Evolutionary conservation across 2,888 invertebrate genomes (phyloP).

Genomic region (Nephrotoma guestfalica): DNA sequence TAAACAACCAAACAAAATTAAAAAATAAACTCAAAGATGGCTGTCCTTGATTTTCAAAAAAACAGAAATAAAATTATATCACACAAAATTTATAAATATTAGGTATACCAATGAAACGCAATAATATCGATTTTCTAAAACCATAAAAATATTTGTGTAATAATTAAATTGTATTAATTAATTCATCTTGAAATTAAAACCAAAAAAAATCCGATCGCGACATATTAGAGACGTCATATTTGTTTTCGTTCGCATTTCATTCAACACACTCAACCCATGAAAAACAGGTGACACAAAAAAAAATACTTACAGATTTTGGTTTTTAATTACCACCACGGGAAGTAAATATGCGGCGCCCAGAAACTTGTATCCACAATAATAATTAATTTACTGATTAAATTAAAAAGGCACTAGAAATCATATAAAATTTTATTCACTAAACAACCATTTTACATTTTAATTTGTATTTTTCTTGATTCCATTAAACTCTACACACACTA

Average conservation of each 20-base stretch:
- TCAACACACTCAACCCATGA: not conserved
- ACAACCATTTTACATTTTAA: not conserved
- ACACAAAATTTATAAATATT: not conserved
- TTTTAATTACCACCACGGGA: not conserved
- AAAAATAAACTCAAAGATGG: not conserved
- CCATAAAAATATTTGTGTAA: not conserved
- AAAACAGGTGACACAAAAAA: not conserved
- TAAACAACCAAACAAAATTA: not conserved
- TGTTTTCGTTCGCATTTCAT: not conserved
- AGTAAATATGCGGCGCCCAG: not conserved
- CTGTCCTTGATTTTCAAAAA: slow-evolving; percentile 3
- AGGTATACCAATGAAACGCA: not conserved
- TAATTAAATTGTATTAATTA: not conserved
- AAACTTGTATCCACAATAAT: not conserved
- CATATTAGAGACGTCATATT: not conserved
- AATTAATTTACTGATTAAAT: not conserved
- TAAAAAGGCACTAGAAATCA: not conserved
- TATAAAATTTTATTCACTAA: not conserved
- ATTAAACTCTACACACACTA: not conserved
- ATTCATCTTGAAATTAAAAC: not conserved
- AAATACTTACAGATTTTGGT: not conserved
- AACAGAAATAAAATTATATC: not conserved
- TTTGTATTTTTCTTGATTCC: not conserved
- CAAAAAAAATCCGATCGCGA: not conserved
- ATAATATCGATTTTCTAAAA: not conserved